Percentiles rank a stretch among this genome's conserved stretches.
These are phyloP conservation scores for Phasianus colchicus DNA, from an alignment of 2,113 vertebrate genomes.

Conservation along the genomic window DNA sequence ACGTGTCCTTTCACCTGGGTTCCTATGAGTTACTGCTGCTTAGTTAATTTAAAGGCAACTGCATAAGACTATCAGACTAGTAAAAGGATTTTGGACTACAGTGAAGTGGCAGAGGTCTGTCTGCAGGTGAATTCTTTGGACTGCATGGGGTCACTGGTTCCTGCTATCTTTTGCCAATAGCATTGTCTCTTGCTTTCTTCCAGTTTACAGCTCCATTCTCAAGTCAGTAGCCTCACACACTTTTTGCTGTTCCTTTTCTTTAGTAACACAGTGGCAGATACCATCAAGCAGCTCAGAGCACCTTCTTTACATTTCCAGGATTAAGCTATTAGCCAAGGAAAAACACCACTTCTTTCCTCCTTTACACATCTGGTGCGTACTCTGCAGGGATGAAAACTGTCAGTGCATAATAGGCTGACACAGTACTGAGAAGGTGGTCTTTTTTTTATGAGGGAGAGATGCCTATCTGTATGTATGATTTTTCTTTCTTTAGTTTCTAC, in stretches of 20 bases:
- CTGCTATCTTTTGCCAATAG: not conserved
- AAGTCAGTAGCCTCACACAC: not conserved
- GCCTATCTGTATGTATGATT: not conserved
- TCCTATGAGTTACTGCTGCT: not conserved
- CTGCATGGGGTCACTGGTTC: not conserved
- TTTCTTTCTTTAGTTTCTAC: not conserved
- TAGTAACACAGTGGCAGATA: not conserved
- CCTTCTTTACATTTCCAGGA: not conserved
- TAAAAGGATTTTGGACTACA: not conserved
- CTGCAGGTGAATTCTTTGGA: not conserved
- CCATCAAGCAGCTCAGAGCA: not conserved
- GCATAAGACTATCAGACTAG: not conserved
- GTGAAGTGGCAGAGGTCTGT: not conserved
- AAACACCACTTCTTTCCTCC: not conserved
- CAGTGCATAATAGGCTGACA: not conserved
- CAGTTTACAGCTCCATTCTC: not conserved
- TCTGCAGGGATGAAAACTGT: slow-evolving; percentile 26
- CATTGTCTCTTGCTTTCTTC: not conserved
- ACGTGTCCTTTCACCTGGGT: not conserved
- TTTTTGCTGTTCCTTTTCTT: not conserved
- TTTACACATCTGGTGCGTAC: slow-evolving; percentile 18
- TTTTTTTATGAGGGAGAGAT: not conserved
- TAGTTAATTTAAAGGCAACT: not conserved
- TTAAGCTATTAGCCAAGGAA: not conserved
- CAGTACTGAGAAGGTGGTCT: not conserved